These are phyloP conservation scores for Pachycephala philippinensis DNA, from an alignment of 2,113 vertebrate species.

Conservation along the genomic window DNA sequence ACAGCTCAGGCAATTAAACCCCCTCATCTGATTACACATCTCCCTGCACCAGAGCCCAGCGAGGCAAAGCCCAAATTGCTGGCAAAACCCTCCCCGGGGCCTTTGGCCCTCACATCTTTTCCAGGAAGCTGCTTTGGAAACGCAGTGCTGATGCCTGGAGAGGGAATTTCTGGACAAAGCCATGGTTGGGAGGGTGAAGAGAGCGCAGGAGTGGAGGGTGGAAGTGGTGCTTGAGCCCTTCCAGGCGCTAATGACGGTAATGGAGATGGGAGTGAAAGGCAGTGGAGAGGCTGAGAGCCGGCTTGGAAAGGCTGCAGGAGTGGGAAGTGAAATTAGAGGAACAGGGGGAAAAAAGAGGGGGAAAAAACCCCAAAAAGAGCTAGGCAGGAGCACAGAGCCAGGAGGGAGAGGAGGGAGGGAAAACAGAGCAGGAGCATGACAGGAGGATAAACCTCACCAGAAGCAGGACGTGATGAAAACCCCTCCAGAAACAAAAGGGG, in stretches of 20 bases:
- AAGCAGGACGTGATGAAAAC: background rate
- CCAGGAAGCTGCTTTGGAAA: background rate
- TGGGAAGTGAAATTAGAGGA: background rate
- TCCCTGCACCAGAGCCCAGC: background rate
- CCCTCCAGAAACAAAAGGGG: background rate
- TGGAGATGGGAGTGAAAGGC: background rate
- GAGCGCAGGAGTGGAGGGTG: background rate
- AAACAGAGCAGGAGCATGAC: background rate
- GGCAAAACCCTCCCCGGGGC: background rate
- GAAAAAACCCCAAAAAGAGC: accelerated
- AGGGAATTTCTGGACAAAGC: background rate
- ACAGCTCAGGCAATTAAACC: background rate
- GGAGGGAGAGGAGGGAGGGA: background rate
- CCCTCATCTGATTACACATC: background rate
- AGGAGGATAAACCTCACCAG: background rate
- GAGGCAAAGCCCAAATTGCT: background rate
- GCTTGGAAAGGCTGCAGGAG: background rate
- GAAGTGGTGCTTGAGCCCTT: background rate
- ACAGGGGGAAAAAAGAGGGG: accelerated
- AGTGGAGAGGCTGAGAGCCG: background rate
- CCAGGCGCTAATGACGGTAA: background rate
- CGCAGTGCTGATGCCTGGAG: accelerated
- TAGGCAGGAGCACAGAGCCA: background rate
- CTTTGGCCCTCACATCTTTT: background rate
- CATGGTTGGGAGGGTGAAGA: background rate